Percentiles rank a stretch among this genome's conserved stretches.
phyloP scores from a whole-genome alignment of 1,140 invertebrate species.

The Araneus ventricosus region DNA sequence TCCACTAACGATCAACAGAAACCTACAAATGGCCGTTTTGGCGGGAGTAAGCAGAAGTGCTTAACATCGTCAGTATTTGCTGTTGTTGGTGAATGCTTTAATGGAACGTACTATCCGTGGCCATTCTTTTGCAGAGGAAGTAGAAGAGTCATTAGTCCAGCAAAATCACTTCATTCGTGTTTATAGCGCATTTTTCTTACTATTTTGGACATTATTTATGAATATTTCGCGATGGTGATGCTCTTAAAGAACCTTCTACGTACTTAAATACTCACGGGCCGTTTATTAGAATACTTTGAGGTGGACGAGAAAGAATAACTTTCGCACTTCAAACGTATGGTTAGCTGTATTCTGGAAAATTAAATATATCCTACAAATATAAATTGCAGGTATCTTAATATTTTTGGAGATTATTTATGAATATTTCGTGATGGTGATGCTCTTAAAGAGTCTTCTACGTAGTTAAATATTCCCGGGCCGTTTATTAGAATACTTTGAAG shows the following conservation, averaged over 20 bases:
- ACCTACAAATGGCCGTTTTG: not conserved
- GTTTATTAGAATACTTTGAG: too few relatives aligned
- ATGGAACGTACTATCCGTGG: not conserved
- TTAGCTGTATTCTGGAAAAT: too few relatives aligned
- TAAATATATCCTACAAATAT: too few relatives aligned
- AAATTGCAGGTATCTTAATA: too few relatives aligned
- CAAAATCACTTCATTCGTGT: not conserved
- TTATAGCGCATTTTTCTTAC: not conserved
- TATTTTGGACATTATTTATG: not conserved
- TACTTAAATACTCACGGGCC: not conserved
- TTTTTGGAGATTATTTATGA: slow-evolving; percentile 7
- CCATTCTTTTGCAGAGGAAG: not conserved
- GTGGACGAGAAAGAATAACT: too few relatives aligned
- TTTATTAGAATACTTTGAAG: too few relatives aligned
- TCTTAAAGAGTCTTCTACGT: not conserved
- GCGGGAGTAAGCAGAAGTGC: not conserved
- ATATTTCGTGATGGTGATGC: not conserved
- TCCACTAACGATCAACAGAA: not conserved
- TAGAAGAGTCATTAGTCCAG: not conserved
- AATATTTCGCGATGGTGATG: not conserved
- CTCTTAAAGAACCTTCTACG: not conserved
- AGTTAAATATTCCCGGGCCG: not conserved
- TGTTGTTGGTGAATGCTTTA: not conserved
- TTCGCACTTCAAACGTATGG: too few relatives aligned
- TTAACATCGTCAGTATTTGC: not conserved